Evolutionary conservation across 2,797 vertebrate species (phyloP), one percentile per base, ranked within the genome.

Genomic region (Falco concolor): DNA sequence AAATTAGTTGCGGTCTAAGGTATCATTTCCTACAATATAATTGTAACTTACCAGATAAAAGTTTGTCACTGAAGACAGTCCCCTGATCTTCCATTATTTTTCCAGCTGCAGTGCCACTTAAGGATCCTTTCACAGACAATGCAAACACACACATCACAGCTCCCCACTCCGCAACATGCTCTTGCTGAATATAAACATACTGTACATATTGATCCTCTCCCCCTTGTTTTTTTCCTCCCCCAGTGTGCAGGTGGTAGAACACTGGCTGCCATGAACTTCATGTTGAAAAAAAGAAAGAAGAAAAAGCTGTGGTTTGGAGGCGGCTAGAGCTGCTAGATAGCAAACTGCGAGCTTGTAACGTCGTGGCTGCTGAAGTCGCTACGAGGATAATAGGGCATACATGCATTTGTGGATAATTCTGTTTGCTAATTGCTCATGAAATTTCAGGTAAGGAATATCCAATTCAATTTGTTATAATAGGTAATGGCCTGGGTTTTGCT

Each of bases 31-130:
- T 97, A 77, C 5, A 16, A 93, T 95, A 94, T 97, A 97, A 98
- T 95, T 98, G 97, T 97, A 98, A 98, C 67, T 95, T 96, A 94
- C 60, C 88, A 90, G 96, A 91, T 96, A 95, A 96, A 98, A 98
- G 97, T 98, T 98, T 98, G 97, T 97, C 96, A 97, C 96, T 88
- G 94, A 96, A 97, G 97, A 96, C 90, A 96, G 90, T 96, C 85
- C 89, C 92, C 95, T 88, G 60, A 78, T 97, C 97, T 96, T 96
- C 97, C 95, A 96, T 97, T 97, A 96, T 97, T 96, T 97, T 96
- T 97, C 96, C 97, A 98, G 97, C 96, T 97, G 96, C 93, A 94
- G 89, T 47, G 74, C 89, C 91, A 88, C 95, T 79, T 79, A 44
- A 96, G 89, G 93, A 94, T 97, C 95, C 93, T 96, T 96, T 95